phyloP scores from a whole-genome alignment of 2,888 invertebrate genomes.

The Eupithecia pulchellata region DNA sequence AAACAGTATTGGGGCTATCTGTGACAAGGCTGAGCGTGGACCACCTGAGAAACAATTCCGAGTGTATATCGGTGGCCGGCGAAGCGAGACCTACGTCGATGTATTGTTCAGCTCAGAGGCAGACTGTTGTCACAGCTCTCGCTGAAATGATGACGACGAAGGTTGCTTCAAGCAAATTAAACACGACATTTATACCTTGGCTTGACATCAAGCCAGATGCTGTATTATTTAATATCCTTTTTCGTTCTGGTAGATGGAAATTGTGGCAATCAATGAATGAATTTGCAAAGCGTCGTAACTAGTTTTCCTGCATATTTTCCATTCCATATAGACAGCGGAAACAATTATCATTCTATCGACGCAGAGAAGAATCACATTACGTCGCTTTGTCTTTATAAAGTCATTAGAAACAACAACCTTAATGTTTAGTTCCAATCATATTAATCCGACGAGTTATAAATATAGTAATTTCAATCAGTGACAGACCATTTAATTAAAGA shows the following conservation, averaged over 20 bases:
- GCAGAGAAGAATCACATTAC: neutral
- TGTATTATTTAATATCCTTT: neutral
- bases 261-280: slow-evolving; percentile 20
- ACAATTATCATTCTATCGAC: slow-evolving; percentile 27
- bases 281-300: slow-evolving; percentile 35
- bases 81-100: slow-evolving; percentile 50
- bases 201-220: slow-evolving; percentile 63
- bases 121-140: slow-evolving; percentile 55
- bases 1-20: slow-evolving; percentile 71
- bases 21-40: slow-evolving; percentile 78
- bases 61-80: slow-evolving; percentile 64
- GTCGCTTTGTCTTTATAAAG: neutral
- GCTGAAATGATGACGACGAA: slow-evolving; percentile 62
- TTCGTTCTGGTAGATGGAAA: slow-evolving; percentile 15
- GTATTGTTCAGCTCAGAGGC: slow-evolving; percentile 53
- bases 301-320: slow-evolving; percentile 38
- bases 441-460: neutral
- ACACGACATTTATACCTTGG: slow-evolving; percentile 84
- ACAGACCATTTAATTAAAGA: neutral
- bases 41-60: slow-evolving; percentile 76
- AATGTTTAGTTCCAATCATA: neutral
- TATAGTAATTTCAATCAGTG: neutral
- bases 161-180: slow-evolving; percentile 82
- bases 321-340: slow-evolving; percentile 34
- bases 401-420: neutral